A percentile compares a stretch with the other conserved stretches of the same genome.
Conservation (phyloP, 2,113 vertebrate species). For the Macrotis lagotis region DNA sequence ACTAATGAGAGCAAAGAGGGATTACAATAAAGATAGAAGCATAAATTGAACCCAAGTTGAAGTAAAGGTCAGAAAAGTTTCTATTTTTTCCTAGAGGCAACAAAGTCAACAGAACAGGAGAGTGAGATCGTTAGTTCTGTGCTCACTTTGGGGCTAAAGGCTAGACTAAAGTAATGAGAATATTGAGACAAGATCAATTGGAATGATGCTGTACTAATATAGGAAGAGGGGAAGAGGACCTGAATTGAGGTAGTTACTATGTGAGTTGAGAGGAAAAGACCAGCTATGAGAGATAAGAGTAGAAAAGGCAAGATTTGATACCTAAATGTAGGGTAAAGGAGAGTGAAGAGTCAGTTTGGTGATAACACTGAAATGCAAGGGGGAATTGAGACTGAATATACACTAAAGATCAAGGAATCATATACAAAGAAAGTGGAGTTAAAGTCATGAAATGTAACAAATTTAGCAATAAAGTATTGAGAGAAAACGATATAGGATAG, state of each 20-base stretch:
- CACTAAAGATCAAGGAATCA: no score
- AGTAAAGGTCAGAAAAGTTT: neutral
- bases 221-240: neutral
- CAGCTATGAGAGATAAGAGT: neutral
- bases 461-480: neutral
- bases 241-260: neutral
- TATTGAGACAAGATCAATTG: neutral
- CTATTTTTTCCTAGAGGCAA: neutral
- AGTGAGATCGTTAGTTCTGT: neutral
- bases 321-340: neutral
- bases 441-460: neutral
- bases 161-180: neutral
- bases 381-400: neutral
- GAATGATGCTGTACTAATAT: neutral
- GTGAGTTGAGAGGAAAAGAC: neutral
- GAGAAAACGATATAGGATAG: neutral
- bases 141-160: neutral
- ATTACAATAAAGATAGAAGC: neutral
- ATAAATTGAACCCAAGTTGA: neutral
- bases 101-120: neutral
- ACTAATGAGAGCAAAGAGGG: neutral
- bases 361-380: neutral
- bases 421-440: neutral
- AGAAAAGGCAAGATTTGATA: neutral
- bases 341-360: neutral